phyloP scores from a whole-genome alignment of 2,797 vertebrate genomes.

The Trichosurus vulpecula region DNA sequence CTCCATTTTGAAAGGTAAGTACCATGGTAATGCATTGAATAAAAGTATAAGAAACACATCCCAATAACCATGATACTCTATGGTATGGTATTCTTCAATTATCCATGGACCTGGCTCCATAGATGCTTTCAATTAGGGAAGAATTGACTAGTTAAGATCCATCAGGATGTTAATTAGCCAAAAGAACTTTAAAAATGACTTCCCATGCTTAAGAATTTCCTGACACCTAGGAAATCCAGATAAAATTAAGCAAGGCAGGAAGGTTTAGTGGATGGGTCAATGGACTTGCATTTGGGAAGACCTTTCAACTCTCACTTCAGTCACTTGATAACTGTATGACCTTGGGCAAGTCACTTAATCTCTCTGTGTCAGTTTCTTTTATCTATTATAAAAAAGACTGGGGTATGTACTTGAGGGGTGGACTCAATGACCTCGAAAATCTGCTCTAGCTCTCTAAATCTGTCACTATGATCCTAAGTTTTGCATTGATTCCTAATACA shows the following conservation, averaged over 20 bases:
- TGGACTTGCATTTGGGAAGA: not conserved
- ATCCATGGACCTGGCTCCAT: not conserved
- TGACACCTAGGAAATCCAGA: constrained; percentile 12
- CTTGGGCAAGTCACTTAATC: not conserved
- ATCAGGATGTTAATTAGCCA: not conserved
- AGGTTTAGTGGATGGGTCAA: not conserved
- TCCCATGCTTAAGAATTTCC: constrained; percentile 2
- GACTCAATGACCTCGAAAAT: not conserved
- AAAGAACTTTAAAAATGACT: not conserved
- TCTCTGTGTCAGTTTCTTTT: not conserved
- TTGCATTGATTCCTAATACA: not conserved
- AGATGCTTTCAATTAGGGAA: not conserved
- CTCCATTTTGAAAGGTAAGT: constrained; percentile 1
- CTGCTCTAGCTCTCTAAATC: not conserved
- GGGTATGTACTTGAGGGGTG: not conserved
- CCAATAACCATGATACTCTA: not conserved
- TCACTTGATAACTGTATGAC: not conserved
- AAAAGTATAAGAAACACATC: constrained; percentile 7
- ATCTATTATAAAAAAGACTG: not conserved
- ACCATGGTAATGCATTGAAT: not conserved
- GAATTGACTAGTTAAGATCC: not conserved
- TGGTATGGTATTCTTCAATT: not conserved
- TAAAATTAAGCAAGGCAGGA: not conserved
- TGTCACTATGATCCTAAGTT: not conserved
- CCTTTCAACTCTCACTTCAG: not conserved